phyloP scores from a whole-genome alignment of 2,113 vertebrate species.

The Albula glossodonta region DNA sequence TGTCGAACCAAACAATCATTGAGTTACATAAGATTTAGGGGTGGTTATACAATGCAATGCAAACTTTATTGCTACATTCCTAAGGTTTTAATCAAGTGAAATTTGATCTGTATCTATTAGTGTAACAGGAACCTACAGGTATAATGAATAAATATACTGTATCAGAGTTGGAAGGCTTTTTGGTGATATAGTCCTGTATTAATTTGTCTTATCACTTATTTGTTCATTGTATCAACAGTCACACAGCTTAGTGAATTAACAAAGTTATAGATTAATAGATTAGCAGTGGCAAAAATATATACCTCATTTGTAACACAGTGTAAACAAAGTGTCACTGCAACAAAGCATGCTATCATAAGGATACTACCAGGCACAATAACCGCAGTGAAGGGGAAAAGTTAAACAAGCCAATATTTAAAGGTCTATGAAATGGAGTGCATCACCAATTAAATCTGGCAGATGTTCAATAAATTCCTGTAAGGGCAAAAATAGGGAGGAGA shows the following conservation, averaged over 20 bases:
- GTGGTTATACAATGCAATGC: conserved; percentile 1
- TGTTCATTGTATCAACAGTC: too few species aligned
- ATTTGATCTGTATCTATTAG: not conserved
- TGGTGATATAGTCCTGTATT: too few species aligned
- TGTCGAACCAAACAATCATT: not conserved
- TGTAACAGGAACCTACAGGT: not conserved
- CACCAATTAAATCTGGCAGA: not conserved
- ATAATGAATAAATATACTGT: not conserved
- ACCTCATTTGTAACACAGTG: too few species aligned
- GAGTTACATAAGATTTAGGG: conserved; percentile 15
- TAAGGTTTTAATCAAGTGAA: not conserved
- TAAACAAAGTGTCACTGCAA: too few species aligned
- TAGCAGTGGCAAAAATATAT: too few species aligned
- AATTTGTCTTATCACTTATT: too few species aligned
- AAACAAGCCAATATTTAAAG: not conserved
- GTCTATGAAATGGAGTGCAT: not conserved
- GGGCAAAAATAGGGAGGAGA: not conserved
- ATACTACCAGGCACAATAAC: too few species aligned
- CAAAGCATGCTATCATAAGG: too few species aligned
- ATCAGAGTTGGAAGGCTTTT: not conserved
- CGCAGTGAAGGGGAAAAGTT: not conserved
- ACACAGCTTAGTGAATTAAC: too few species aligned
- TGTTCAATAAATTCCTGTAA: not conserved
- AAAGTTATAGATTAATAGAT: too few species aligned
- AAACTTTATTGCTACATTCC: not conserved